Percentiles rank a stretch among this genome's conserved stretches.
Conservation (phyloP, 2,113 vertebrate genomes). For the Dendrocopos noguchii region DNA sequence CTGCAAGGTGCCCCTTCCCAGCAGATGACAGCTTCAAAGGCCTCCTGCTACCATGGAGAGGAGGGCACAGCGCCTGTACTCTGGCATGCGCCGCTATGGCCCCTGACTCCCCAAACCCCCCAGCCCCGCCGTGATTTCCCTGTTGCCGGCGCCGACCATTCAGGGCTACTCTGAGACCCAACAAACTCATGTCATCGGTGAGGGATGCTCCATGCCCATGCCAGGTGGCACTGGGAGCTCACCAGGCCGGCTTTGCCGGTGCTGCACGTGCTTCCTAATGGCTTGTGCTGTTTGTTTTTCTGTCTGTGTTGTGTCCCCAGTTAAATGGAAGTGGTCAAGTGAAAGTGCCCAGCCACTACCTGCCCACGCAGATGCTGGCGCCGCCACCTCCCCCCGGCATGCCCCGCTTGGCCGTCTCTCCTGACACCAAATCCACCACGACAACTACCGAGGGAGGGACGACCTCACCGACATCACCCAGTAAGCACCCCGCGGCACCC, state of each 20-base stretch:
- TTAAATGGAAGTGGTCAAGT: constrained; percentile 94
- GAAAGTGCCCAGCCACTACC: constrained; percentile 92
- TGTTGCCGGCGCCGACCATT: background rate
- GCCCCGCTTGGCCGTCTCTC: constrained; percentile 84
- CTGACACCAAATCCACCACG: constrained; percentile 90
- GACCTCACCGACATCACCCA: constrained; percentile 90
- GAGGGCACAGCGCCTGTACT: background rate
- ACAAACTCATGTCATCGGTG: background rate
- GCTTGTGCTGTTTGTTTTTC: constrained; percentile 70
- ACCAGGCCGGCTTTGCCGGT: background rate
- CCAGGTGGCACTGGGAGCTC: background rate
- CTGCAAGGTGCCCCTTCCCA: background rate
- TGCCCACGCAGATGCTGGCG: constrained; percentile 92
- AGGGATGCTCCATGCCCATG: background rate
- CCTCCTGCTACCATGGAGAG: background rate
- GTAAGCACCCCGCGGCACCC: constrained; percentile 80
- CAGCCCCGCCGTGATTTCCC: background rate
- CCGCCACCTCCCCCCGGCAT: constrained; percentile 87
- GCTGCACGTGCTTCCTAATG: constrained; percentile 49
- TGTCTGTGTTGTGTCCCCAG: constrained; percentile 82
- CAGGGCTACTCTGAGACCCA: constrained; percentile 56
- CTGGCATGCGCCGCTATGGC: too few relatives aligned
- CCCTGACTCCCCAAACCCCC: background rate
- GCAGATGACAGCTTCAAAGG: background rate
- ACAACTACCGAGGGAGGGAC: constrained; percentile 87